phyloP scores from a whole-genome alignment of 2,797 vertebrate genomes.

The Lutjanus argentimaculatus region DNA sequence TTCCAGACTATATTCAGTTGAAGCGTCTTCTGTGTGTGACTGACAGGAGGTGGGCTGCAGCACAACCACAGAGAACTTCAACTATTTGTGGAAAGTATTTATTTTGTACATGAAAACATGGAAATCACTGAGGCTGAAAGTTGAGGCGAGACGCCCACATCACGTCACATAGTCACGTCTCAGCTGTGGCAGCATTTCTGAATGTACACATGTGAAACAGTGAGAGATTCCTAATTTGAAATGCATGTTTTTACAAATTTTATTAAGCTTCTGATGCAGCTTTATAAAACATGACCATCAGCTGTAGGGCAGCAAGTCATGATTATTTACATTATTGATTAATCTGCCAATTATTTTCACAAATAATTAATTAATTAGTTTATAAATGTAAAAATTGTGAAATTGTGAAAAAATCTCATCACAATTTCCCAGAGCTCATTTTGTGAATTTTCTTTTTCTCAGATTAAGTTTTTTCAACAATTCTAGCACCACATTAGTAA shows the following conservation, averaged over 20 bases:
- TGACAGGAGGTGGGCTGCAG: constrained; percentile 11
- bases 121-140: constrained; percentile 12
- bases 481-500: no score
- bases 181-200: not conserved
- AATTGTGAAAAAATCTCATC: no score
- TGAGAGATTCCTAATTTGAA: not conserved
- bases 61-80: not conserved
- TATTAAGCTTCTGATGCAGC: not conserved
- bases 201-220: not conserved
- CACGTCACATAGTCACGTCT: not conserved
- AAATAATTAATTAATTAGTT: no score
- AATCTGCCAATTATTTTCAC: no score
- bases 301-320: no score
- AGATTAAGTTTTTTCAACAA: no score
- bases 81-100: constrained; percentile 15
- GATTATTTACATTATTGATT: no score
- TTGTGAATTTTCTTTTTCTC: no score
- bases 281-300: not conserved
- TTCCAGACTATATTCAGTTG: not conserved
- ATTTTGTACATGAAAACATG: constrained; percentile 27
- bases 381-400: no score
- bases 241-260: not conserved
- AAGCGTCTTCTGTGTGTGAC: not conserved
- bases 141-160: not conserved
- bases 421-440: no score